Percentiles rank a stretch among this genome's conserved stretches.
Evolutionary conservation across 2,888 invertebrate genomes (phyloP).

Genomic region (Ptilodon capucinus): DNA sequence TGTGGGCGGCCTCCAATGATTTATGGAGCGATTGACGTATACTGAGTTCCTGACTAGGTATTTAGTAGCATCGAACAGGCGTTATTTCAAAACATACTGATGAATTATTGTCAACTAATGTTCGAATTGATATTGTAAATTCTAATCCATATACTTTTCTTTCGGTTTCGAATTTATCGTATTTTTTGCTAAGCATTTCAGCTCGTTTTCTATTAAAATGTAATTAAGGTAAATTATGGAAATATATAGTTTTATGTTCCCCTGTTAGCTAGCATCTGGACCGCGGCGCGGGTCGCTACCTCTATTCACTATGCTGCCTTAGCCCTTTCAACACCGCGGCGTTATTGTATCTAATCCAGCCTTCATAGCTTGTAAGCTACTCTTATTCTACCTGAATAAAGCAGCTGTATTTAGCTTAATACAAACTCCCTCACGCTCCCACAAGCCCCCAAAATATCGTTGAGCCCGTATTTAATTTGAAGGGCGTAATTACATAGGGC

Average conservation of each 20-base stretch:
- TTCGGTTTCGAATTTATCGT: no score
- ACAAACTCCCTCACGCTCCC: conserved; percentile 15
- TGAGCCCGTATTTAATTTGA: conserved; percentile 41
- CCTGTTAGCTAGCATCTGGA: neutral
- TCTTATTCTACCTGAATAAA: neutral
- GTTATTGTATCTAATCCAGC: neutral
- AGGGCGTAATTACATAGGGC: conserved; percentile 35
- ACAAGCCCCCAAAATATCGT: conserved; percentile 32
- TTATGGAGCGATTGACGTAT: conserved; percentile 68
- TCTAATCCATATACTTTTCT: no score
- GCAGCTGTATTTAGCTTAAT: neutral
- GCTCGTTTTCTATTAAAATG: neutral
- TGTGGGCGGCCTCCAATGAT: conserved; percentile 51
- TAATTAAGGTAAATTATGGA: neutral
- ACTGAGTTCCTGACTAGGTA: conserved; percentile 46
- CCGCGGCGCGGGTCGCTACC: neutral
- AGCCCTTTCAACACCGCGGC: neutral
- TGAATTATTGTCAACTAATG: conserved; percentile 12
- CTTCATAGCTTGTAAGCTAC: no score
- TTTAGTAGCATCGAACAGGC: conserved; percentile 41
- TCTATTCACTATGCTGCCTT: neutral
- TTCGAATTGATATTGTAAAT: no score
- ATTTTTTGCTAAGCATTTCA: no score
- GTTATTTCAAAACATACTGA: conserved; percentile 36
- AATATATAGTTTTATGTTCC: neutral